Conservation (phyloP, 2,113 vertebrate genomes). For the Tragelaphus imberbis region DNA sequence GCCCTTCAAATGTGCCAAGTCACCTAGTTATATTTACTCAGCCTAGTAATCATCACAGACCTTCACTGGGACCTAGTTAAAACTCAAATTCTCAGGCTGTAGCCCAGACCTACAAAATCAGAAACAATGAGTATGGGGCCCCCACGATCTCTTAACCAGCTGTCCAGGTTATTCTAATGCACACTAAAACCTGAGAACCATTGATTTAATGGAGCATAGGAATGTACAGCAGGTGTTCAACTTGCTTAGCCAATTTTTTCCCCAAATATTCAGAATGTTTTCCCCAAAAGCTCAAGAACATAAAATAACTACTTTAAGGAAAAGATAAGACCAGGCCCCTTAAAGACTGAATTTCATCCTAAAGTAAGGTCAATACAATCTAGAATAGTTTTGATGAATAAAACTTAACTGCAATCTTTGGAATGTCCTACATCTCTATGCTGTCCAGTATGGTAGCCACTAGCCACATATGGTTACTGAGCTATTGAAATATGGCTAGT, state of each 20-base stretch:
- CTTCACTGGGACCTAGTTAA: neutral
- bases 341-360: neutral
- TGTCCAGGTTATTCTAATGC: neutral
- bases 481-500: neutral
- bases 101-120: neutral
- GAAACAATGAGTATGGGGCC: neutral
- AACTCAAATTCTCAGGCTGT: conserved; percentile 2
- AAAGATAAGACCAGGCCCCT: neutral
- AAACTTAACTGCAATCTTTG: neutral
- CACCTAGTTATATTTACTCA: conserved; percentile 7
- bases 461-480: neutral
- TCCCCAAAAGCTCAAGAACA: neutral
- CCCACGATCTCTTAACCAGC: neutral
- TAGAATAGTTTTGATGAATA: neutral
- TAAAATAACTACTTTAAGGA: neutral
- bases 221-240: neutral
- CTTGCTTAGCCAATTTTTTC: neutral
- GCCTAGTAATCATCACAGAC: neutral
- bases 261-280: neutral
- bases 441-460: neutral
- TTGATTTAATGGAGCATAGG: neutral
- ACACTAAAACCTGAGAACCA: neutral
- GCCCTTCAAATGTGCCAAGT: neutral
- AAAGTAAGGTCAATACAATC: neutral
- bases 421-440: neutral